Base-by-base conservation (phyloP, 2,888 invertebrate species). In the Pachymerium ferrugineum region DNA sequence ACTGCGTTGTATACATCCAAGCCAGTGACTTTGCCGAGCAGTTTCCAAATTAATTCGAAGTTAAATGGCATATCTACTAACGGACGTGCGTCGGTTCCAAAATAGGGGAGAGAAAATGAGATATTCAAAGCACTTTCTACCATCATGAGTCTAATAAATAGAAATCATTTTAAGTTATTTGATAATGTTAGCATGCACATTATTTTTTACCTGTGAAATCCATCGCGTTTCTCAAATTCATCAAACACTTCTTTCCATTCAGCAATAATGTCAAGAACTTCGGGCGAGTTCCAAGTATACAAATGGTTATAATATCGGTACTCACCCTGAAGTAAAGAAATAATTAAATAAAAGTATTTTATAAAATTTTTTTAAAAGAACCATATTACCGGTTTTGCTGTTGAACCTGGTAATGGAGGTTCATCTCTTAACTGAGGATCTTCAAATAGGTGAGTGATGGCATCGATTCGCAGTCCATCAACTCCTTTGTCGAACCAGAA, bases 1-100 rank as follows among this genome's bases (percentile, higher is more conserved):
- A 90, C 84, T 4, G 86, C 86, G 78, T 89, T 87, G 38, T 83
- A 80, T 3, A 90, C 88, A 77, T 86, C 80, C 2, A 82, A 82
- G 77, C 74, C 76, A 47, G 85, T 84, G 3, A 74, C 42, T 5
- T 62, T 25, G 8, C 72, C 73, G 19, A 16, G 70, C 0, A 89
- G 83, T 76, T 88, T 85, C 31, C 31, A 31, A 73, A 92, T 88
- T 16, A 93, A 84, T 42, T 87, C 85, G 80, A 92, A 92, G 81
- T 93, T 93, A 80, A 92, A 92, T 0, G 92, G 89, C 80, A 93
- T 87, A 75, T 92, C 89, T 1, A 89, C 86, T 14, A 91, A 90
- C 30, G 83, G 80, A 79, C 75, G 83, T 1, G 80, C 74, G 76
- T 84, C 85, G 5, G 86, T 84, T 1, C 87, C 86, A 78, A 90